Conservation (phyloP, 2,888 invertebrate genomes). For the Eupithecia insigniata region DNA sequence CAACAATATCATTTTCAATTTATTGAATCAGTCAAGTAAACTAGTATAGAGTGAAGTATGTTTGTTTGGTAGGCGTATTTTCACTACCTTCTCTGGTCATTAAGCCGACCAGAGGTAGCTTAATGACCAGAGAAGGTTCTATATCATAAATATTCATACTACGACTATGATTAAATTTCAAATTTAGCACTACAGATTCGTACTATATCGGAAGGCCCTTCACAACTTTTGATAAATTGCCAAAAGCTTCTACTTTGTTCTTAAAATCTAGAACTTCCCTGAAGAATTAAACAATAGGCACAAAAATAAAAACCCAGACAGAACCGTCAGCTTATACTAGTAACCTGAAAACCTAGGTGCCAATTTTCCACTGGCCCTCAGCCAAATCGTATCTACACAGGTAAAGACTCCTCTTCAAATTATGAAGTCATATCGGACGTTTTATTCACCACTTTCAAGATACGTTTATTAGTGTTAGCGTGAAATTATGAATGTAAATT, state of each 20-base stretch:
- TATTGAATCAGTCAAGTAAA: constrained; percentile 32
- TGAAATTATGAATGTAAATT: constrained; percentile 18
- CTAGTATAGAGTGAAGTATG: not conserved
- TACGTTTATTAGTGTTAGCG: constrained; percentile 2
- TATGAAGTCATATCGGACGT: constrained; percentile 46
- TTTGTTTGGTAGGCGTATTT: not conserved
- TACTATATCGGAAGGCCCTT: constrained; percentile 7
- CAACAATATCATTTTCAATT: constrained; percentile 30
- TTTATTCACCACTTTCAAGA: constrained; percentile 11
- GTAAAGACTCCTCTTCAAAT: constrained; percentile 52
- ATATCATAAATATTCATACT: not conserved
- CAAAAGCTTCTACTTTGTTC: constrained; percentile 29
- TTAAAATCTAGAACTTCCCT: constrained; percentile 41
- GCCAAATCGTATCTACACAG: constrained; percentile 52
- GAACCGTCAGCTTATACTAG: constrained; percentile 49
- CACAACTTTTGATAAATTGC: not conserved
- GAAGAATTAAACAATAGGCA: constrained; percentile 39
- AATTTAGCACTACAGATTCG: not conserved
- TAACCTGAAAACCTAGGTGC: constrained; percentile 48
- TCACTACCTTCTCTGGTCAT: not conserved
- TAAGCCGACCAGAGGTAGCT: not conserved
- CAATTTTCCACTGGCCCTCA: constrained; percentile 47
- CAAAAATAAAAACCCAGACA: constrained; percentile 47
- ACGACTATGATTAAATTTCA: not conserved
- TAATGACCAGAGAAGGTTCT: not conserved